phyloP scores from a whole-genome alignment of 2,113 vertebrate species.

The Equus quagga region DNA sequence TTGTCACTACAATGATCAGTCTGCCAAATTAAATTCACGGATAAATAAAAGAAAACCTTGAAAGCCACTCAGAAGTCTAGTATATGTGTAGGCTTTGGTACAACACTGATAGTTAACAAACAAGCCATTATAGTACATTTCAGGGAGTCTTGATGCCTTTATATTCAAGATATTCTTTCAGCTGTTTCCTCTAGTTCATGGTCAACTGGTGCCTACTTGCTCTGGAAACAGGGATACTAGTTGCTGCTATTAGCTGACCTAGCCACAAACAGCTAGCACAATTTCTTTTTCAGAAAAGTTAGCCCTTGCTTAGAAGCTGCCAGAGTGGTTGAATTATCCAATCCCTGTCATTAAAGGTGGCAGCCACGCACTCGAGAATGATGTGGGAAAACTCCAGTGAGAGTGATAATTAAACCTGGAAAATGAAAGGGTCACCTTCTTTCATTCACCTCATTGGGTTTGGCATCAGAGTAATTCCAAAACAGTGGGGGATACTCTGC shows the following conservation, averaged over 20 bases:
- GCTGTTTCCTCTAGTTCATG: neutral
- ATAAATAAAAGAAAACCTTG: constrained; percentile 72
- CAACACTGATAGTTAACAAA: neutral
- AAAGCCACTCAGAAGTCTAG: constrained; percentile 64
- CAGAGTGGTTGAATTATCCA: constrained; percentile 52
- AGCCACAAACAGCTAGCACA: neutral
- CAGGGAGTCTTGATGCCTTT: neutral
- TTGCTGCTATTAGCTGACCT: neutral
- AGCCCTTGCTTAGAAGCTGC: constrained; percentile 50
- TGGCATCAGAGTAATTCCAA: constrained; percentile 67
- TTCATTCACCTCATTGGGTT: constrained; percentile 72
- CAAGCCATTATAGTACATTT: neutral
- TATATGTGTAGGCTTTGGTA: neutral
- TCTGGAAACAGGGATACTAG: neutral
- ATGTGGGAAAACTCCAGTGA: constrained; percentile 76
- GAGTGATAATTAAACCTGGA: constrained; percentile 81
- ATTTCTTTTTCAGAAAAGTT: constrained; percentile 59
- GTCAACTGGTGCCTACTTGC: neutral
- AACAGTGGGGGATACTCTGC: constrained; percentile 63
- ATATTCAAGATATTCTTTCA: neutral
- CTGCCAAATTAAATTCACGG: constrained; percentile 73
- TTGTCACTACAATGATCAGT: constrained; percentile 73
- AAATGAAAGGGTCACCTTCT: constrained; percentile 72
- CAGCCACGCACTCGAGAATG: constrained; percentile 58
- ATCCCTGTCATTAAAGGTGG: constrained; percentile 75